Evolutionary conservation across 2,888 invertebrate genomes (phyloP), one percentile per base, ranked within the genome.

Genomic region (Diarsia mendica): DNA sequence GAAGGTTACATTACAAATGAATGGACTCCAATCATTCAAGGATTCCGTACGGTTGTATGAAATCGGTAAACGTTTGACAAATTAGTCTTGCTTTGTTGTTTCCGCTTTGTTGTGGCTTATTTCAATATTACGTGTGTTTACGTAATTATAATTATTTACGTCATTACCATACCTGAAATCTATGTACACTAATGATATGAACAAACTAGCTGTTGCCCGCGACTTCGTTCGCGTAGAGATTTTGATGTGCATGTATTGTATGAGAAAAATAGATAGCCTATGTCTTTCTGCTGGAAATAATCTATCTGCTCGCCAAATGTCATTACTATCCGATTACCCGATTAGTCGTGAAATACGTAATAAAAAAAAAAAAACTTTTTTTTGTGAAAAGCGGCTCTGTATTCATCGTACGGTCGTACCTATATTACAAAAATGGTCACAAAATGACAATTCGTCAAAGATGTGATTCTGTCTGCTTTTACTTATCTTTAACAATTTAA

Each of bases 1-100:
- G 86, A 84, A 84, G 84, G 80, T 77, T 82, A 51, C 10, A 28
- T 49, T 79, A 67, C 44, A 28, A 61, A 73, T 83, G 69, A 83
- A 70, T 83, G 44, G 39, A 72, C 61, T 65, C 9, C 64, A 20
- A 66, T 85, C 28, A 13, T 58, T 85, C 71, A 85, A 77, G 77
- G 85, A 85, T 83, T 77, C 83, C 73, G 73, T 77, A 73, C 23
- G 44, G 2, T 63, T 58, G 33, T 84, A 74, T 72, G 51, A 63
- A 61, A 68, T 67, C 66, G 72, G 63, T 67, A 28, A 84, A 46
- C 58, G 48, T 64, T 65, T 66, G 49, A 73, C 33, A 79, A 49
- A 72, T 64, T 58, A 55, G 51, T 58, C 11, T 49, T 76, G 53
- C n/a, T 46, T 33, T 72, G 60, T 76, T 51, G 48, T 39, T 76